A percentile compares a stretch with the other conserved stretches of the same genome.
Evolutionary conservation across 2,113 vertebrate genomes (phyloP).

Genomic region (Peromyscus leucopus): DNA sequence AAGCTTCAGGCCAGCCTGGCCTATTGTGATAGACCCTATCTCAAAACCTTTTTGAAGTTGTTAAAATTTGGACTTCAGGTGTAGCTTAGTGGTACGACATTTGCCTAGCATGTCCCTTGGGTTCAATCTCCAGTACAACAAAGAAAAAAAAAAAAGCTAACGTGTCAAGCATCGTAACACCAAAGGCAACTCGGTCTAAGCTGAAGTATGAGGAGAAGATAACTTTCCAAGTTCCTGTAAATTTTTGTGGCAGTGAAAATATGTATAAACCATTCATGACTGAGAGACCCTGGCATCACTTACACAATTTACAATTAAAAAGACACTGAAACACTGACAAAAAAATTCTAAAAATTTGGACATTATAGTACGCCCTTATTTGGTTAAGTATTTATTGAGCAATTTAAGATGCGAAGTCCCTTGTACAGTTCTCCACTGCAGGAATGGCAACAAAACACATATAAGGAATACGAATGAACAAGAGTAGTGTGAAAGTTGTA

Average conservation of each 20-base stretch:
- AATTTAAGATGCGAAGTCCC: conserved; percentile 63
- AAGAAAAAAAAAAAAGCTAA: neutral
- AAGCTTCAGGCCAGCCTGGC: neutral
- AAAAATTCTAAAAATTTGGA: conserved; percentile 64
- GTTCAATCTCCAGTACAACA: neutral
- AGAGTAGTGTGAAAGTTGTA: conserved; percentile 16
- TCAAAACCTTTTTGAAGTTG: neutral
- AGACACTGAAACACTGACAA: conserved; percentile 62
- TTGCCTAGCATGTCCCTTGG: neutral
- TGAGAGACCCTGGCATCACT: conserved; percentile 61
- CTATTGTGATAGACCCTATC: neutral
- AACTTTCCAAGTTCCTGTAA: conserved; percentile 63
- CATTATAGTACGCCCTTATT: conserved; percentile 69
- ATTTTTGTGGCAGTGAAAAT: conserved; percentile 75
- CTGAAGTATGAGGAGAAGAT: conserved; percentile 32
- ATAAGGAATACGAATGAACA: conserved; percentile 33
- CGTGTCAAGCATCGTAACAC: neutral
- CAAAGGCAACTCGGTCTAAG: conserved; percentile 14
- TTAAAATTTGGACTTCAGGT: neutral
- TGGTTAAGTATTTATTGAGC: conserved; percentile 61
- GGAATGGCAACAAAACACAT: conserved; percentile 65
- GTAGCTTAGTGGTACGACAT: neutral
- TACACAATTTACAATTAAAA: conserved; percentile 68
- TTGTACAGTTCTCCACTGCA: conserved; percentile 42
- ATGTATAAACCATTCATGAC: conserved; percentile 67